Conservation (phyloP, 2,797 vertebrate species). For the Spinibarbus caldwelli region DNA sequence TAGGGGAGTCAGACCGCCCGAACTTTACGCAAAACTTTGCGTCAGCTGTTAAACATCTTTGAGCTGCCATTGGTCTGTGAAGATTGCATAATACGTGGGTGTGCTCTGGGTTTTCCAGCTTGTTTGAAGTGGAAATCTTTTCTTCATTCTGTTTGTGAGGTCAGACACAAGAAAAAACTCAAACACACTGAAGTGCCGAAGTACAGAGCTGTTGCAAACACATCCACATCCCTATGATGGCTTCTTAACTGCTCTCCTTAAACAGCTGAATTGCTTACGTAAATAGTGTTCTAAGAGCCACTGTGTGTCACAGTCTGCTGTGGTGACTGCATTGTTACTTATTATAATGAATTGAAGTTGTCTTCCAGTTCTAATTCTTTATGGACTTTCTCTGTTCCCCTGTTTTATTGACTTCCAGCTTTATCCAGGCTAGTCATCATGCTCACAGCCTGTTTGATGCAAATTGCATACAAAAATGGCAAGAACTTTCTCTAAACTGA, state of each 20-base stretch:
- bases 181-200: not conserved
- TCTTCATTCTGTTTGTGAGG: not conserved
- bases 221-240: not conserved
- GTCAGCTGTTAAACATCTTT: not conserved
- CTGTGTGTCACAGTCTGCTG: conserved; percentile 6
- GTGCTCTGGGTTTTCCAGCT: not conserved
- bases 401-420: not conserved
- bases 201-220: not conserved
- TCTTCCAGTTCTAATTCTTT: not conserved
- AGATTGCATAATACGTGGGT: not conserved
- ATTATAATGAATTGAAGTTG: conserved; percentile 18
- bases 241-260: not conserved
- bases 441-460: not conserved
- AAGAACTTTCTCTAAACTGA: not conserved
- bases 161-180: not conserved
- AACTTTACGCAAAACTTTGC: conserved; percentile 4
- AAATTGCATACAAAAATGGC: not conserved
- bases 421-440: not conserved
- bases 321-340: not conserved
- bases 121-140: not conserved
- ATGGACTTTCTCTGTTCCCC: not conserved
- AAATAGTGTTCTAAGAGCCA: not conserved
- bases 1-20: conserved; percentile 4
- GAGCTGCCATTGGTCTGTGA: not conserved
- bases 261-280: not conserved